Evolutionary conservation across 2,888 invertebrate species (phyloP), one percentile per base, ranked within the genome.

Genomic region (Tenthredo notha): DNA sequence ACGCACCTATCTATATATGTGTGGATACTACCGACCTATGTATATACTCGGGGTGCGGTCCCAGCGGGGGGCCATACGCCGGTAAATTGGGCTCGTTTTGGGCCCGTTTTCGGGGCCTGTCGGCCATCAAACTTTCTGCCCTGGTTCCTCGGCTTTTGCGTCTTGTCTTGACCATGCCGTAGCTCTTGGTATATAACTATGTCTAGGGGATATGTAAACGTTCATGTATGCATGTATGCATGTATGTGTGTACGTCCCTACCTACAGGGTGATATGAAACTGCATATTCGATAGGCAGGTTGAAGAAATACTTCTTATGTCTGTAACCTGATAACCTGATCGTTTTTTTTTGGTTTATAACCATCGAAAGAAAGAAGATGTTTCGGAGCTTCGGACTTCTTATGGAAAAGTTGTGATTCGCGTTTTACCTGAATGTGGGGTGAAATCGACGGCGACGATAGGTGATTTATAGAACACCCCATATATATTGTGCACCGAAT

Each of bases 81-180:
- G 67, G 83, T 83, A 83, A 83, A 83, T 83, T 83, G 83, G 83
- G 65, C 83, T 83, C 83, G 80, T 83, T 83, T 83, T 70, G 65
- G 65, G 83, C 43, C 83, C 47, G 83, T 80, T 80, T 80, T 40
- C 61, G 15, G 61, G 25, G 37, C 61, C 80, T 65, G 37, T 61
- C 61, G 61, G 61, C 80, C 83, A 83, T 67, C 67, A 83, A 70
- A 65, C 83, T 83, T 67, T 70, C 67, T 37, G 83, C 83, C 83
- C 70, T 83, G 83, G 70, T 67, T 80, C 25, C 80, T 15, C 21
- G 61, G 25, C 80, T 61, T 65, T 77, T 50, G 77, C 50, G 50
- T 47, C 29, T 25, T 5, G 47, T 47, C 47, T 47, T 15, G 12
- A 47, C 12, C 47, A 47, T 3, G 12, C 47, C 47, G 47, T 47